phyloP scores from a whole-genome alignment of 1,140 invertebrate species.

The Drosophila mojavensis region DNA sequence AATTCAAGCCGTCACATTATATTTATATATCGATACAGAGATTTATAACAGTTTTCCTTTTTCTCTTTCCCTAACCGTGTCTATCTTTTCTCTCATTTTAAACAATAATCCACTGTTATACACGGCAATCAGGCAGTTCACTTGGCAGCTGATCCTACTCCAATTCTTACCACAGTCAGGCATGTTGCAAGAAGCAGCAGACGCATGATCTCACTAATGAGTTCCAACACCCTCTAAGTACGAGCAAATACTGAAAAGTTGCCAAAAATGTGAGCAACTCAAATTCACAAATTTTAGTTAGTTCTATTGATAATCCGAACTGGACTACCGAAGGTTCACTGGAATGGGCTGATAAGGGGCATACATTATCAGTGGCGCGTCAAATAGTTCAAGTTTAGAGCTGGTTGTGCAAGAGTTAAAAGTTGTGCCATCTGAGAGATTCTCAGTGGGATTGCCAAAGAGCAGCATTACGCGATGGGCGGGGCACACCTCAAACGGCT shows the following conservation, averaged over 20 bases:
- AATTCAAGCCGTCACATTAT: too few species aligned
- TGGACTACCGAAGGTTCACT: slow-evolving; percentile 44
- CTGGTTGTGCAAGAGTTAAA: slow-evolving; percentile 51
- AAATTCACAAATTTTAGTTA: neutral
- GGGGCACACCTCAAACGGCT: slow-evolving; percentile 26
- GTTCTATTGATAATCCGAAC: slow-evolving; percentile 57
- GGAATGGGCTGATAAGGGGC: slow-evolving; percentile 48
- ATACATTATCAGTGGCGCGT: slow-evolving; percentile 43
- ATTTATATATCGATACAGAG: too few species aligned
- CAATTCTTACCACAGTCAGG: slow-evolving; percentile 30
- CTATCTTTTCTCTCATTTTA: too few species aligned
- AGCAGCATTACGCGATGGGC: neutral
- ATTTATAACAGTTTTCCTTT: too few species aligned
- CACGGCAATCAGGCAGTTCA: too few species aligned
- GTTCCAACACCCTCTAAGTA: slow-evolving; percentile 40
- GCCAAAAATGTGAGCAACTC: slow-evolving; percentile 51
- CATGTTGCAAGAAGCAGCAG: slow-evolving; percentile 28
- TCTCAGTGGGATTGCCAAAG: slow-evolving; percentile 27
- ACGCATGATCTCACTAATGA: slow-evolving; percentile 16
- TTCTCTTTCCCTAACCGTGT: too few species aligned
- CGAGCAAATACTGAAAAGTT: slow-evolving; percentile 60
- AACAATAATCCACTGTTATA: too few species aligned
- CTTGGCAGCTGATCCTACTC: accelerated
- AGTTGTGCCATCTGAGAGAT: slow-evolving; percentile 32
- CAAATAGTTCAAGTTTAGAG: slow-evolving; percentile 63